Percentiles rank a stretch among this genome's conserved stretches.
These are phyloP conservation scores for Bellardia pandia DNA, from an alignment of 2,888 invertebrate species.

Conservation along the genomic window DNA sequence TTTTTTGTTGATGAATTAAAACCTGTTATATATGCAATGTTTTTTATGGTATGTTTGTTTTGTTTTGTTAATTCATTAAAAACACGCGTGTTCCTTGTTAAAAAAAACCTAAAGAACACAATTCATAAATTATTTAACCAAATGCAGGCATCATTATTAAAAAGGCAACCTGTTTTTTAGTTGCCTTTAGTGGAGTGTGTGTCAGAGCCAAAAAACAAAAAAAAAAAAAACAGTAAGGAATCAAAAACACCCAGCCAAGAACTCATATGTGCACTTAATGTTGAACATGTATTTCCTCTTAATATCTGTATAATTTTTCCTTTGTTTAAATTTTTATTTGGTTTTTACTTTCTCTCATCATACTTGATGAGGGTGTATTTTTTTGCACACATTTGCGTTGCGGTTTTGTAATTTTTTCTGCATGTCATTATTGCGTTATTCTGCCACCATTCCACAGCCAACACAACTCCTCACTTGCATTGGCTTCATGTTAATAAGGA, in stretches of 20 bases:
- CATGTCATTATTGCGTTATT: slow-evolving; percentile 58
- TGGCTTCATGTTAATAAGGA: slow-evolving; percentile 60
- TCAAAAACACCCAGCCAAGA: slow-evolving; percentile 19
- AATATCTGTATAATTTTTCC: slow-evolving; percentile 62
- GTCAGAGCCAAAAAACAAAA: slow-evolving; percentile 7
- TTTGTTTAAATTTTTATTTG: slow-evolving; percentile 67
- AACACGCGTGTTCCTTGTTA: slow-evolving; percentile 70
- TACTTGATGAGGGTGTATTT: slow-evolving; percentile 52
- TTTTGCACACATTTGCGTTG: slow-evolving; percentile 51
- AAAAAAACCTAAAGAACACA: slow-evolving; percentile 26
- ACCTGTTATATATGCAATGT: slow-evolving; percentile 59
- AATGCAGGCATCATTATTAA: slow-evolving; percentile 60
- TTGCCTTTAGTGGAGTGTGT: slow-evolving; percentile 23
- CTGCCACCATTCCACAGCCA: neutral
- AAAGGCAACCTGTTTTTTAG: slow-evolving; percentile 58
- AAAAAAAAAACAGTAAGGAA: neutral
- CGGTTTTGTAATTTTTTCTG: slow-evolving; percentile 20
- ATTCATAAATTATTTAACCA: slow-evolving; percentile 64
- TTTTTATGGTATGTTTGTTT: slow-evolving; percentile 28
- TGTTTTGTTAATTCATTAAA: slow-evolving; percentile 68
- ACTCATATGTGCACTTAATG: slow-evolving; percentile 71
- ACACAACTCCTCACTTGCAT: neutral
- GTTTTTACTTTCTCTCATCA: slow-evolving; percentile 41
- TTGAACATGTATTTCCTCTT: slow-evolving; percentile 70
- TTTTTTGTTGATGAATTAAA: neutral